Evolutionary conservation across 2,888 invertebrate species (phyloP), one percentile per base, ranked within the genome.

Genomic region (Patella depressa): DNA sequence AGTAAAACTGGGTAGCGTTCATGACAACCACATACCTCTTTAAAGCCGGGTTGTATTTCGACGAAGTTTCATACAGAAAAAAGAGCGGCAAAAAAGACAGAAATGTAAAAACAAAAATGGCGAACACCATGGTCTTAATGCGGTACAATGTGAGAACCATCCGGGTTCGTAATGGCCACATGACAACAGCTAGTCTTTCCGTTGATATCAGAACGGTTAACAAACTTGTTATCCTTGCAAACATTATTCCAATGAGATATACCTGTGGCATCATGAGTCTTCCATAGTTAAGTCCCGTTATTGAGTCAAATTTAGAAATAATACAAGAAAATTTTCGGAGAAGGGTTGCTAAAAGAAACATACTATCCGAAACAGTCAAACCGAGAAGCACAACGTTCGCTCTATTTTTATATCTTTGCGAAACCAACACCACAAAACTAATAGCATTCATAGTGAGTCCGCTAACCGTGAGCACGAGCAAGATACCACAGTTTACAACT

Each of bases 181-280:
- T 29, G 24, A 74, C 74, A 15, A 69, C 74, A 9, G 69, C 45
- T 24, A 59, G 53, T 11, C 74, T 29, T 65, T 74, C 74, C n/a
- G 69, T 11, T 74, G 65, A 59, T 9, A 74, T 74, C 11, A 74
- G 53, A 59, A 74, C 69, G n/a, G 74, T 74, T 19, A 74, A 53
- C 34, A 74, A 17, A 53, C 74, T 74, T 45, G 74, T 74, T n/a
- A 74, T 69, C 19, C 74, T 69, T 19, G 65, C 74, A 69, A 74
- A 74, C n/a, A 53, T 65, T 15, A 74, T 24, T 15, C 65, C 59
- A 29, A 74, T 69, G 15, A 74, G 24, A 65, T 74, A 59, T 7
- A 45, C 74, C 69, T 74, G 74, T 17, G 74, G 74, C n/a, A 53
- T 59, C 19, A 74, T 19, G 12, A 74, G 74, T 55, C 45, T 69